Conservation (phyloP, 2,888 invertebrate species). For the Synergus japonicus region DNA sequence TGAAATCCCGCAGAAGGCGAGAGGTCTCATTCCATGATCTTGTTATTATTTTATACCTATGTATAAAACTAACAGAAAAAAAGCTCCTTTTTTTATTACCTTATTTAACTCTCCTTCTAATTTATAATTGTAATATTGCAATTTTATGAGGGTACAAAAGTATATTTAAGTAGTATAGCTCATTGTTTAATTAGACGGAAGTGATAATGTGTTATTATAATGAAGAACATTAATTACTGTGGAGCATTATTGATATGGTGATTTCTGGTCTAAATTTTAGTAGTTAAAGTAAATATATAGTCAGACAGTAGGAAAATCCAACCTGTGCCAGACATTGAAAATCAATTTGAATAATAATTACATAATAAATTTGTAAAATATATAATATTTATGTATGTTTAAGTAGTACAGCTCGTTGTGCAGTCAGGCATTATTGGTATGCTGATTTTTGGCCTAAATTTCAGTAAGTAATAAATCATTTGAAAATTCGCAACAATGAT, state of each 20-base stretch:
- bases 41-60: conserved; percentile 16
- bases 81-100: not conserved
- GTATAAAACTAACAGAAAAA: not conserved
- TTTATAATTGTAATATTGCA: conserved; percentile 3
- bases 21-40: conserved; percentile 16
- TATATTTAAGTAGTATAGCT: not conserved
- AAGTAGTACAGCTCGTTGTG: not conserved
- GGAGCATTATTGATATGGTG: too few species aligned
- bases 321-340: not conserved
- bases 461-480: not conserved
- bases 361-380: not conserved
- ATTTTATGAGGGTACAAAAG: not conserved
- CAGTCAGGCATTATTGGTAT: not conserved
- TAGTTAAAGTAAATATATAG: not conserved
- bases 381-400: not conserved
- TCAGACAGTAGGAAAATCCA: not conserved
- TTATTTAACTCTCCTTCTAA: not conserved
- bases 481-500: not conserved
- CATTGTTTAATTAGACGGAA: not conserved
- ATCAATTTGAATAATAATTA: not conserved
- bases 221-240: too few species aligned
- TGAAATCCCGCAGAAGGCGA: conserved; percentile 32
- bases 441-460: not conserved
- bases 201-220: too few species aligned
- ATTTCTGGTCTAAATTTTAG: not conserved